phyloP scores from a whole-genome alignment of 2,888 invertebrate genomes.

The Eilema griseolum region DNA sequence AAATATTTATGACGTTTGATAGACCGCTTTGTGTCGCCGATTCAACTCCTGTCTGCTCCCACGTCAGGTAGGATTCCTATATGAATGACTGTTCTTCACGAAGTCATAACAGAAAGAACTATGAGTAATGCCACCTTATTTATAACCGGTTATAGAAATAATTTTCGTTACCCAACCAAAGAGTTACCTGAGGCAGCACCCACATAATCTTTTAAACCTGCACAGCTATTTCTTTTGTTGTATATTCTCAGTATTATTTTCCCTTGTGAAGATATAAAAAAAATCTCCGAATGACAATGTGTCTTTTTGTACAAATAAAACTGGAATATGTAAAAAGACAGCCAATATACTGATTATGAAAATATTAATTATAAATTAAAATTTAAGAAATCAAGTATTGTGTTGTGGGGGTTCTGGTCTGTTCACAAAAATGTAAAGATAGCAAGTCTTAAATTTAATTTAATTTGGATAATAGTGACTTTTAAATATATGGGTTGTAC shows the following conservation, averaged over 20 bases:
- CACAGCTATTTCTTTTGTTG: too few relatives aligned
- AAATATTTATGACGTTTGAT: conserved; percentile 84
- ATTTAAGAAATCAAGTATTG: not conserved
- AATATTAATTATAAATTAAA: not conserved
- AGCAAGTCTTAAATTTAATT: not conserved
- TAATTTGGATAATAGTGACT: not conserved
- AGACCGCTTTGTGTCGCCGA: conserved; percentile 75
- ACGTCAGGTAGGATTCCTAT: conserved; percentile 12
- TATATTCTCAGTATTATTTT: too few relatives aligned
- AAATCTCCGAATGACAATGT: not conserved
- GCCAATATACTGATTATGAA: not conserved
- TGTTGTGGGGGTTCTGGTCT: not conserved
- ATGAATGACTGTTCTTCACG: conserved; percentile 23
- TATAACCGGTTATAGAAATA: not conserved
- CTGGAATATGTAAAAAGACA: not conserved
- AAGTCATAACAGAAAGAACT: conserved; percentile 8
- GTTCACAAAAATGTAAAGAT: not conserved
- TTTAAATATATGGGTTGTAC: not conserved
- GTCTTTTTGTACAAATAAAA: too few relatives aligned
- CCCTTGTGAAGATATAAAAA: too few relatives aligned
- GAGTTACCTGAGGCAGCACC: too few relatives aligned
- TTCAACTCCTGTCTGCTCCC: conserved; percentile 48
- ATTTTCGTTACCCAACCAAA: not conserved
- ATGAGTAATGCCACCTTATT: not conserved
- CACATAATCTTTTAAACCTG: too few relatives aligned